Conservation (phyloP, 2,888 invertebrate species). For the Diploptera punctata region DNA sequence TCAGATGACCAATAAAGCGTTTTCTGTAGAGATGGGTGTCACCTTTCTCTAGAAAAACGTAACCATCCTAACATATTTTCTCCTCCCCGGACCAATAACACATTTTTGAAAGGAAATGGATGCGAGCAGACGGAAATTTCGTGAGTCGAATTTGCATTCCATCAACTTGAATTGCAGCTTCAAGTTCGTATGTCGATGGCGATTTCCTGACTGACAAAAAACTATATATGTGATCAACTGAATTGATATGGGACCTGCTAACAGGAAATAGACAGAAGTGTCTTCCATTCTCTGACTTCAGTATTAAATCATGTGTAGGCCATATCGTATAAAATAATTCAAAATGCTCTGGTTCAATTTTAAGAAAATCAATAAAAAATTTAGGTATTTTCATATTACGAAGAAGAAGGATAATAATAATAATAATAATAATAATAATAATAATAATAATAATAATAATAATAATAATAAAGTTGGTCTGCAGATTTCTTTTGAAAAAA, state of each 20-base stretch:
- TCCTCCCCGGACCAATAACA: background rate
- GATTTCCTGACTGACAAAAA: constrained; percentile 17
- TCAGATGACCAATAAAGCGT: no score
- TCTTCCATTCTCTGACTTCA: no score
- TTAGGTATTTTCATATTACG: background rate
- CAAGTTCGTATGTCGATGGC: background rate
- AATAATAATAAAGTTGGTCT: no score
- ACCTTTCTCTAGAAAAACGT: background rate
- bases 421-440: no score
- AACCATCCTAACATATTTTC: background rate
- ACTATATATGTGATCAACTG: background rate
- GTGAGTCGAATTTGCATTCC: constrained; percentile 24
- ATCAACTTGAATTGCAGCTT: background rate
- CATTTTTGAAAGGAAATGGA: constrained; percentile 16
- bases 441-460: background rate
- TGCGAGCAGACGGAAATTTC: constrained; percentile 23
- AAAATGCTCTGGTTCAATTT: no score
- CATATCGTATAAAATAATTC: no score
- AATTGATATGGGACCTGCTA: no score
- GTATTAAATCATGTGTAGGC: no score
- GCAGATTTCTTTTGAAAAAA: no score
- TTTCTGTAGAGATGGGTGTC: no score
- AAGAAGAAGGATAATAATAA: background rate
- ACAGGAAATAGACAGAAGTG: no score
- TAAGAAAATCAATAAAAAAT: no score